Evolutionary conservation across 2,888 invertebrate genomes (phyloP).

Genomic region (Nyleta sp.): DNA sequence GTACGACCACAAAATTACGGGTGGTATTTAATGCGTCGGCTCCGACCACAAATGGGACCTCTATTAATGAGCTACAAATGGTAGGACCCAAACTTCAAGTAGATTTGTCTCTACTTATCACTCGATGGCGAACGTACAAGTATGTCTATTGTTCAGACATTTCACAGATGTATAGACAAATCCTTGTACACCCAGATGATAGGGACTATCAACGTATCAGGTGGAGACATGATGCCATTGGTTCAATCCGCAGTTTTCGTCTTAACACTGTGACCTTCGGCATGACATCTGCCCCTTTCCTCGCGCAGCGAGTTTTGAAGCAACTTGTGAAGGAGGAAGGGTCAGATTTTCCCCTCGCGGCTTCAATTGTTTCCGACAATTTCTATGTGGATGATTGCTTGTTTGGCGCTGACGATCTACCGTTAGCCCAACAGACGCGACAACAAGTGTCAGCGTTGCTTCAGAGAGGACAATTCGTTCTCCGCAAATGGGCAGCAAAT

Average conservation of each 20-base stretch:
- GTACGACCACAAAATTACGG: slow-evolving; percentile 6
- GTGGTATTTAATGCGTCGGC: slow-evolving; percentile 41
- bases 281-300: slow-evolving; percentile 64
- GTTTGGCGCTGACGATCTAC: slow-evolving; percentile 26
- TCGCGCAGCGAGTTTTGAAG: slow-evolving; percentile 62
- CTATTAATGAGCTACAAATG: slow-evolving; percentile 22
- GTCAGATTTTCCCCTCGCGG: slow-evolving; percentile 9
- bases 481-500: slow-evolving; percentile 55
- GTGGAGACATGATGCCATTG: not conserved
- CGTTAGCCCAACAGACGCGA: not conserved
- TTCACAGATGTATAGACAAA: not conserved
- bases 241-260: not conserved
- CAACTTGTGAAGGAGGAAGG: slow-evolving; percentile 60
- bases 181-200: slow-evolving; percentile 2
- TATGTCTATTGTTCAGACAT: slow-evolving; percentile 39
- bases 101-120: slow-evolving; percentile 7
- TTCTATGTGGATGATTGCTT: slow-evolving; percentile 41
- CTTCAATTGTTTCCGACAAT: slow-evolving; percentile 4
- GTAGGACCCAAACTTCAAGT: slow-evolving; percentile 28
- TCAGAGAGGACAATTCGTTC: slow-evolving; percentile 19
- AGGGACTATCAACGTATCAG: slow-evolving; percentile 5
- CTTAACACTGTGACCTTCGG: slow-evolving; percentile 52
- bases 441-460: slow-evolving; percentile 18
- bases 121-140: slow-evolving; percentile 6
- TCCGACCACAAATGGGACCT: not conserved